These are phyloP conservation scores for Paramisgurnus dabryanus DNA, from an alignment of 2,113 vertebrate species.

Conservation along the genomic window DNA sequence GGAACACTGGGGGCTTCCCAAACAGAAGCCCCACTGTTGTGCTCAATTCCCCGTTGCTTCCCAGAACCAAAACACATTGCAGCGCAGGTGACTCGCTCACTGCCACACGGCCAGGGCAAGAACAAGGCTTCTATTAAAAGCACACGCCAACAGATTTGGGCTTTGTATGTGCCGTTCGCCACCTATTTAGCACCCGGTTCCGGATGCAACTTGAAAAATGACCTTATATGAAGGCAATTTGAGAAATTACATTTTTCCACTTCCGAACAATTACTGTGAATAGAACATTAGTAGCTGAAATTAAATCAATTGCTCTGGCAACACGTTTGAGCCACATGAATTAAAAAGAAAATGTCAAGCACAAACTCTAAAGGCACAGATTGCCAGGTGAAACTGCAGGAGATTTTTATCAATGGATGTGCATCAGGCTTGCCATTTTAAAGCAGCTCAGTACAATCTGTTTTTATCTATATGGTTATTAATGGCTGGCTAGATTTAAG, in stretches of 20 bases:
- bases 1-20: constrained; percentile 55
- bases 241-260: constrained; percentile 45
- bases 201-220: constrained; percentile 28
- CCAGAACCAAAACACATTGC: constrained; percentile 22
- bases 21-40: constrained; percentile 52
- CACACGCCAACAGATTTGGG: constrained; percentile 7
- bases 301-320: constrained; percentile 17
- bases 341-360: constrained; percentile 29
- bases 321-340: constrained; percentile 20
- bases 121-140: constrained; percentile 18
- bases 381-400: neutral
- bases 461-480: neutral
- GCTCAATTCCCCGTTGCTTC: constrained; percentile 29
- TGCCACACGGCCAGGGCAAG: neutral
- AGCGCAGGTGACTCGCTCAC: constrained; percentile 38
- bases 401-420: constrained; percentile 23
- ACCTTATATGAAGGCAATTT: constrained; percentile 41
- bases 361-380: constrained; percentile 18
- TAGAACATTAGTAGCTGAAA: constrained; percentile 30
- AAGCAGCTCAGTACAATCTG: constrained; percentile 33
- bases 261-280: constrained; percentile 39
- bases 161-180: constrained; percentile 7
- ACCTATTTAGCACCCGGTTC: constrained; percentile 3
- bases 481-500: constrained; percentile 1
- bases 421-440: constrained; percentile 41